Base-by-base conservation (phyloP, 2,797 vertebrate species). In the Glossophaga mutica region DNA sequence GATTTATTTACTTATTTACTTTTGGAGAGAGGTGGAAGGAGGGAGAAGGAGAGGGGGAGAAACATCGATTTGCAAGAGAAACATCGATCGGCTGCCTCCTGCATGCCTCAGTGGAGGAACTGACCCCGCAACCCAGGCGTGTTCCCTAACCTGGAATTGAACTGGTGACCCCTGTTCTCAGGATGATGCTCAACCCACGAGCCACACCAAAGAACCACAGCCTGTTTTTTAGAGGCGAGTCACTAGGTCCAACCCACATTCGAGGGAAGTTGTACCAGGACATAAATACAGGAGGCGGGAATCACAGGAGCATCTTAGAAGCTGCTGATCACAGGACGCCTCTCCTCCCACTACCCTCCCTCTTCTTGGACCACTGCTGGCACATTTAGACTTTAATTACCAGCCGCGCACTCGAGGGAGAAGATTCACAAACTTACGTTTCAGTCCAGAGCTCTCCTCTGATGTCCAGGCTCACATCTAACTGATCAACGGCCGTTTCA, bases 401-500 rank as follows among this genome's bases (percentile, higher is more conserved):
- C 9, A 89, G 79, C 9, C n/a, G 39, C 5, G 16, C 0, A 3
- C 0, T 10, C 67, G 34, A 67, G 18, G 4, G 11, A 34, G 29
- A 16, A 50, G 46, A 77, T 44, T 86, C 68, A 84, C n/a, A 78
- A 55, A 24, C n/a, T 73, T 14, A 1, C 4, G 4, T 59, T 57
- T 59, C n/a, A 57, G 46, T 18, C 52, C 32, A 50, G 29, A 78
- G 14, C 9, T 57, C 11, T 22, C 5, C 42, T 57, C 39, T 46
- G 29, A 73, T 22, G 68, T 57, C 24, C 2, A 67, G 9, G 44
- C 50, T 93, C 26, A 18, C 7, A n/a, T 24, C 22, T 4, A 65
- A 18, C 16, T 5, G 26, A 37, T 65, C 29, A 14, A 0, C 34
- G 22, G 6, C 11, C 16, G 34, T 70, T 46, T 82, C 34, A 24